Evolutionary conservation across 1,140 invertebrate species (phyloP), one percentile per base, ranked within the genome.

Genomic region (Bombus soroeensis): DNA sequence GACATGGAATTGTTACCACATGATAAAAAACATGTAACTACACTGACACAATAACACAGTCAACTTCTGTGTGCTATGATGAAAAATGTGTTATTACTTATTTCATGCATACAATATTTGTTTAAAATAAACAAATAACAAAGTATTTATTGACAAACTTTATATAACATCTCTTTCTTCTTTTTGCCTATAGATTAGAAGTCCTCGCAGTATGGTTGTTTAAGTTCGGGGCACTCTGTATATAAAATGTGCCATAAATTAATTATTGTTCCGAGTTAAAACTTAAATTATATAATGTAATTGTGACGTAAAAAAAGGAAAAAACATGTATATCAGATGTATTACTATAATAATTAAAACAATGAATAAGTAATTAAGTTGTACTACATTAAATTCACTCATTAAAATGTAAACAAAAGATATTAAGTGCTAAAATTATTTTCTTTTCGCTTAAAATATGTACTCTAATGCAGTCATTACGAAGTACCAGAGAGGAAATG

Each of bases 171-270:
- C 47, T 53, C 47, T 53, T 53, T 53, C 47, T 53, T 53, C 6
- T 53, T 53, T 53, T 53, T 53, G 6, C 0, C 18, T 22, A 6
- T 53, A 53, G 5, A 22, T 22, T 22, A 53, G 1, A 22, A 53
- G 18, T 53, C 8, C 18, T 53, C 47, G 8, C 47, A 22, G 18
- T 53, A 53, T 53, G 47, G 47, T 22, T 1, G 47, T 53, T 53
- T 53, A 53, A 53, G 47, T 53, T 53, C 22, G 1, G 47, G 47
- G 1, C 18, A 53, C 47, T 39, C 25, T 72, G 25, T 32, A 39
- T 34, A 74, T 62, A 13, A 71, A 72, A 79, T n/a, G 53, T 84
- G 53, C 68, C 68, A 80, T 72, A 59, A 37, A 28, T 71, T 84
- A 59, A 41, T 71, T 43, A 8, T 39, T 68, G 18, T 70, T 70